A percentile compares a stretch with the other conserved stretches of the same genome.
phyloP scores from a whole-genome alignment of 2,797 vertebrate species.

The Lates japonicus region DNA sequence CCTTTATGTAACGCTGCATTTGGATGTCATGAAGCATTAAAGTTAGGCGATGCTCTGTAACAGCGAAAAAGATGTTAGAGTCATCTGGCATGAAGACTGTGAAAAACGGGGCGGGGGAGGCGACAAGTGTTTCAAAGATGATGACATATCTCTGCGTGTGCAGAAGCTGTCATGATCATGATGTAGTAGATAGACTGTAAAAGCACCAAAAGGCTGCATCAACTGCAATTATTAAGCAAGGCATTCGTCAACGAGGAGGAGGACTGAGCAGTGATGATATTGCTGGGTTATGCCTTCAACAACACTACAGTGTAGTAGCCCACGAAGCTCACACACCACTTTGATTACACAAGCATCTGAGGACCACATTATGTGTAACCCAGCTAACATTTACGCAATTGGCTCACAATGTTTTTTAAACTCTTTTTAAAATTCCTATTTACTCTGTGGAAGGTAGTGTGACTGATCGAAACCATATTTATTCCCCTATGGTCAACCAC shows the following conservation, averaged over 20 bases:
- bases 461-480: slow-evolving; percentile 92
- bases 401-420: slow-evolving; percentile 57
- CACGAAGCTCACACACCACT: slow-evolving; percentile 52
- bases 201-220: slow-evolving; percentile 62
- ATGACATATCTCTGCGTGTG: slow-evolving; percentile 36
- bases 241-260: slow-evolving; percentile 51
- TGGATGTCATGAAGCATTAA: slow-evolving; percentile 62
- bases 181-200: slow-evolving; percentile 35
- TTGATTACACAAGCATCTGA: slow-evolving; percentile 55
- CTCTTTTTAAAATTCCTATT: slow-evolving; percentile 67
- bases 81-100: slow-evolving; percentile 48
- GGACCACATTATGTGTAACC: slow-evolving; percentile 67
- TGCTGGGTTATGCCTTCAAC: slow-evolving; percentile 54
- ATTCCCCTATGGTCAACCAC: slow-evolving; percentile 88
- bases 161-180: slow-evolving; percentile 43
- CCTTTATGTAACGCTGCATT: slow-evolving; percentile 58
- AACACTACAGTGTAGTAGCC: slow-evolving; percentile 58
- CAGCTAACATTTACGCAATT: slow-evolving; percentile 66
- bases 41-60: slow-evolving; percentile 48
- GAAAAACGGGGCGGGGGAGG: slow-evolving; percentile 36
- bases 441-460: slow-evolving; percentile 85
- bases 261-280: slow-evolving; percentile 42
- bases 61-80: slow-evolving; percentile 52
- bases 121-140: slow-evolving; percentile 42
- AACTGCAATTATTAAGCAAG: slow-evolving; percentile 50